Conservation (phyloP, 2,888 invertebrate genomes). For the Eupithecia subumbrata region DNA sequence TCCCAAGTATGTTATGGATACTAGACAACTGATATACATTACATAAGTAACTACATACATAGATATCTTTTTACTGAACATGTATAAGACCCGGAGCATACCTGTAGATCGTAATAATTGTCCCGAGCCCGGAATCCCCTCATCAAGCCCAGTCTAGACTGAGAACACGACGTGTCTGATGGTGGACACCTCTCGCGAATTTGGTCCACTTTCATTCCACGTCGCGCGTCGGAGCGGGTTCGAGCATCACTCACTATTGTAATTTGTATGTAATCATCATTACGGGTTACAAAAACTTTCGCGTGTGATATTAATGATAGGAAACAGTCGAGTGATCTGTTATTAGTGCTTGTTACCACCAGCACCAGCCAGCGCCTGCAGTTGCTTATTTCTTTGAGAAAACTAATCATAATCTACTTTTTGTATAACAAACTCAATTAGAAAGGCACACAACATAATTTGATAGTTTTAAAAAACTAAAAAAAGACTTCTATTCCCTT, state of each 20-base stretch:
- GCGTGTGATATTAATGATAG: slow-evolving; percentile 26
- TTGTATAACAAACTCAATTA: background rate
- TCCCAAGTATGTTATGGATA: no score
- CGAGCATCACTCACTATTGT: slow-evolving; percentile 13
- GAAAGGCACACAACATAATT: background rate
- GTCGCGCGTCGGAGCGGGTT: background rate
- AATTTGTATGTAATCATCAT: slow-evolving; percentile 30
- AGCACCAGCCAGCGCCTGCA: background rate
- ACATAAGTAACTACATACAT: no score
- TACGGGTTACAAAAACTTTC: slow-evolving; percentile 26
- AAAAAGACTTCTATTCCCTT: no score
- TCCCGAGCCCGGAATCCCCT: no score
- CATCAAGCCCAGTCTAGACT: no score
- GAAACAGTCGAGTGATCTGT: slow-evolving; percentile 13
- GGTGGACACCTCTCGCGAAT: slow-evolving; percentile 9
- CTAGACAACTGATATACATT: no score
- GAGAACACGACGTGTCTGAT: background rate
- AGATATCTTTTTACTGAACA: no score
- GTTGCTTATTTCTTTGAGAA: background rate
- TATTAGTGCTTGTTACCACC: slow-evolving; percentile 6
- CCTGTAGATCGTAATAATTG: no score
- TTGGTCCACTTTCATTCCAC: slow-evolving; percentile 18
- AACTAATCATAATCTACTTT: background rate
- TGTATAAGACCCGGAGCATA: no score
- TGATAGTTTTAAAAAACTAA: no score